Conservation (phyloP, 2,113 vertebrate species). For the Himantopus leucocephalus region DNA sequence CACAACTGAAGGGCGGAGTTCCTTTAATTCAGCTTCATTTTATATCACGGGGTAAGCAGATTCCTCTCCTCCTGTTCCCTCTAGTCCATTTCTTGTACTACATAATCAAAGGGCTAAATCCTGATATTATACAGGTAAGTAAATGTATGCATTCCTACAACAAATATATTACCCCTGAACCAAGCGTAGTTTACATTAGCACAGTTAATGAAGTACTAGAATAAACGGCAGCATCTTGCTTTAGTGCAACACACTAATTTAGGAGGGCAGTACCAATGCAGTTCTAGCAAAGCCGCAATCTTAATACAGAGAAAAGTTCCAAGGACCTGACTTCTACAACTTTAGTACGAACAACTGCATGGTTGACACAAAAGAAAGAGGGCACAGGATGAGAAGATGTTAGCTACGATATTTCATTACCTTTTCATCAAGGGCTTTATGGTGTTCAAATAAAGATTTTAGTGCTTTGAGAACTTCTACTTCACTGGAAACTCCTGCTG, state of each 20-base stretch:
- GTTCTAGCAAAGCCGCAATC: background rate
- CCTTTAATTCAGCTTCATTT: background rate
- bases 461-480: slow-evolving; percentile 98
- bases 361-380: background rate
- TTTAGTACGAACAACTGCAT: background rate
- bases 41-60: background rate
- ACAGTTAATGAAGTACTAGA: background rate
- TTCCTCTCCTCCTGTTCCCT: background rate
- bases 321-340: background rate
- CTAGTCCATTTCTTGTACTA: background rate
- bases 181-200: background rate
- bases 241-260: background rate
- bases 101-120: background rate
- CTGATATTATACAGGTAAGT: background rate
- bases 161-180: background rate
- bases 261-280: background rate
- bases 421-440: slow-evolving; percentile 98
- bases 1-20: background rate
- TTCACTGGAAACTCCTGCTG: slow-evolving; percentile 95
- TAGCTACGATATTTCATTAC: slow-evolving; percentile 54
- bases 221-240: too few species aligned
- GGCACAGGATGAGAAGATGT: background rate
- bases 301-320: background rate
- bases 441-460: slow-evolving; percentile 97
- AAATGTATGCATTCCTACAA: background rate